Percentiles rank a stretch among this genome's conserved stretches.
These are phyloP conservation scores for Myocastor coypus DNA, from an alignment of 2,113 vertebrate species.

Conservation along the genomic window DNA sequence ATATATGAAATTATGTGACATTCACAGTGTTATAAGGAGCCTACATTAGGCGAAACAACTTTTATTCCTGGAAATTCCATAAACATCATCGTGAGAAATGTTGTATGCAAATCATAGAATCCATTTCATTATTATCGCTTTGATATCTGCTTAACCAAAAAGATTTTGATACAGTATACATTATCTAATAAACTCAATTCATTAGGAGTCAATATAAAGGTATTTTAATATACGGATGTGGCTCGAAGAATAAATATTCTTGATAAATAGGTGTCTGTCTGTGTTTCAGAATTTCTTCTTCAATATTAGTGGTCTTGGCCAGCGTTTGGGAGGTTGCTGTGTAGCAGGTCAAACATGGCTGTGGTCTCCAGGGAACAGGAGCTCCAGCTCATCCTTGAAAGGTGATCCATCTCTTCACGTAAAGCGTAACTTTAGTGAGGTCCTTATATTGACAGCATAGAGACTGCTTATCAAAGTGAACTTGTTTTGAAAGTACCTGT, in stretches of 20 bases:
- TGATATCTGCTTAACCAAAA: neutral
- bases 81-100: conserved; percentile 11
- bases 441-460: neutral
- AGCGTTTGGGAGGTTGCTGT: neutral
- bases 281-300: neutral
- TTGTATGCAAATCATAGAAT: neutral
- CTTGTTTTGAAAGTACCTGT: neutral
- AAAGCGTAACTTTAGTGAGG: conserved; percentile 21
- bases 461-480: neutral
- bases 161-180: neutral
- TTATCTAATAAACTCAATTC: neutral
- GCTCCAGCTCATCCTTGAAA: neutral
- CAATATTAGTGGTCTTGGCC: neutral
- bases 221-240: neutral
- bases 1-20: neutral
- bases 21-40: neutral
- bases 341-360: neutral
- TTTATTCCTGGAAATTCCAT: neutral
- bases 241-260: neutral
- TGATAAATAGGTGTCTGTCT: conserved; percentile 18
- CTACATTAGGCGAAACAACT: neutral
- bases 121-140: neutral
- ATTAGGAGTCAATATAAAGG: neutral
- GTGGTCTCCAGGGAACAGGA: neutral
- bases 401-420: neutral